phyloP scores from a whole-genome alignment of 2,113 vertebrate species.

The Sialia sialis region DNA sequence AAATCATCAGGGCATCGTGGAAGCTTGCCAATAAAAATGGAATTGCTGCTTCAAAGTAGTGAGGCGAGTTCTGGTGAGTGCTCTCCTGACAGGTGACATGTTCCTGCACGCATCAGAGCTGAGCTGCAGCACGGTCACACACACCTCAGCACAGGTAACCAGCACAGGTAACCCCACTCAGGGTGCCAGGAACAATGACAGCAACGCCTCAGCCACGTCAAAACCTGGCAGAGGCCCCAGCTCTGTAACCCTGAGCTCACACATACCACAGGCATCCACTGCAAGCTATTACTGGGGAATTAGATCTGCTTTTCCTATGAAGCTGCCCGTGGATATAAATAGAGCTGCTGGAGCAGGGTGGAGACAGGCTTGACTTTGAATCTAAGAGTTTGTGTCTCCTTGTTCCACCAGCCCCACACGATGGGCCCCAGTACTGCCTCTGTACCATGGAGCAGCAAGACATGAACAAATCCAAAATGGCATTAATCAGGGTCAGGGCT shows the following conservation, averaged over 20 bases:
- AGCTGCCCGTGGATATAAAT: conserved; percentile 15
- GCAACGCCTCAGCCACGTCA: rapidly evolving
- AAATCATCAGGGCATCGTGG: rapidly evolving
- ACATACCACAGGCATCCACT: background rate
- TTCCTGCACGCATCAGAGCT: background rate
- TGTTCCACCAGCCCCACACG: background rate
- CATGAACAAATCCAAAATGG: background rate
- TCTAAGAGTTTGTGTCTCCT: background rate
- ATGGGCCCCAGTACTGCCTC: background rate
- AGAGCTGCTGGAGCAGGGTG: background rate
- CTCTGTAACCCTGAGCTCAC: background rate
- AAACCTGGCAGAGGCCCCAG: background rate
- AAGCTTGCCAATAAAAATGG: background rate
- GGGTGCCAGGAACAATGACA: background rate
- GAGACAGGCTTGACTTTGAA: background rate
- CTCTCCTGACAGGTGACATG: background rate
- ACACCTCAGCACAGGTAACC: background rate
- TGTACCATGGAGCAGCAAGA: background rate
- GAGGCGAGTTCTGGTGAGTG: too few relatives aligned
- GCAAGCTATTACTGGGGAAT: background rate
- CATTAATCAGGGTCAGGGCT: background rate
- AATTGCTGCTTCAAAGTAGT: background rate
- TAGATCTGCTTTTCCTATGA: background rate
- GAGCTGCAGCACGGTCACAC: background rate
- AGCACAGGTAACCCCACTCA: rapidly evolving